These are phyloP conservation scores for Camelus bactrianus DNA, from an alignment of 2,113 vertebrate species.

Conservation along the genomic window DNA sequence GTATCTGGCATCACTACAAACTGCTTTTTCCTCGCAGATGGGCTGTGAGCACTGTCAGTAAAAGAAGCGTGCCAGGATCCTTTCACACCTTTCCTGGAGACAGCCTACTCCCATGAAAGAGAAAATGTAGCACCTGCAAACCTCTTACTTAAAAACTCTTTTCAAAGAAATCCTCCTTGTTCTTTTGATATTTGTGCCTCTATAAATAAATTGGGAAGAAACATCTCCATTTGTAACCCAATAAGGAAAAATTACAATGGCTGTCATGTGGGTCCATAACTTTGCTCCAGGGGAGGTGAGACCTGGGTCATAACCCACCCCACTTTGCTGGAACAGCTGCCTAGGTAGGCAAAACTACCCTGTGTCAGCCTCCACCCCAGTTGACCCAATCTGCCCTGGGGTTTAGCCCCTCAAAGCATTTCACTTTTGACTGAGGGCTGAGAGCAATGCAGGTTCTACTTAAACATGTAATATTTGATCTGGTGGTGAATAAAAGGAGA, in stretches of 20 bases:
- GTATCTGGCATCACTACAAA: neutral
- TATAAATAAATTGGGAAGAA: slow-evolving; percentile 47
- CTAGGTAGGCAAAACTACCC: neutral
- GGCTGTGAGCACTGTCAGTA: neutral
- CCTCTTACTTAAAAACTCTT: neutral
- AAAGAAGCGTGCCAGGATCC: neutral
- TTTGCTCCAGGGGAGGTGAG: neutral
- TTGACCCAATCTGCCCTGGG: neutral
- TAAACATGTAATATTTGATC: neutral
- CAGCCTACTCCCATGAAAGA: neutral
- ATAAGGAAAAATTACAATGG: neutral
- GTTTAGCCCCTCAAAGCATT: neutral
- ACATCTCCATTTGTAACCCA: neutral
- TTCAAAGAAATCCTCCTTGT: slow-evolving; percentile 60
- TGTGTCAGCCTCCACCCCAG: neutral
- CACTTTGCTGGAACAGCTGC: neutral
- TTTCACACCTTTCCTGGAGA: slow-evolving; percentile 38
- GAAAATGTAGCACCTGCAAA: slow-evolving; percentile 52
- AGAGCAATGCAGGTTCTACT: neutral
- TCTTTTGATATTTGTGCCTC: slow-evolving; percentile 42
- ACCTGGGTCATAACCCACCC: neutral
- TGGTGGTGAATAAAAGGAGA: neutral
- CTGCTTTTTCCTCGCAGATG: slow-evolving; percentile 34
- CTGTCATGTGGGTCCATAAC: neutral
- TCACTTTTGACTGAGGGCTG: neutral